phyloP scores from a whole-genome alignment of 2,797 vertebrate species.

The Tympanoctomys barrerae region DNA sequence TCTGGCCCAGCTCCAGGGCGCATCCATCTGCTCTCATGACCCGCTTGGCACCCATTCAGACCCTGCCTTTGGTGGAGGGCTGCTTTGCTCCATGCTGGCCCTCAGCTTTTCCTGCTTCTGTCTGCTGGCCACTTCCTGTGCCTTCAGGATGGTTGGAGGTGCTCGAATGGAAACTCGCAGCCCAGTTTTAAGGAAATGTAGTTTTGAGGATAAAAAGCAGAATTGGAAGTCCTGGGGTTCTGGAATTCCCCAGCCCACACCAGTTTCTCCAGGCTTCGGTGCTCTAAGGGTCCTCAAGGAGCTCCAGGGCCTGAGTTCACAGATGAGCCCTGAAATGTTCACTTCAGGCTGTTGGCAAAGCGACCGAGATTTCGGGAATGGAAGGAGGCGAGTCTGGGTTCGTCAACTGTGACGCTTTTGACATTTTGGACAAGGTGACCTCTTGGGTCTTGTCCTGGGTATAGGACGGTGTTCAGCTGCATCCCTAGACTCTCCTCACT shows the following conservation, averaged over 20 bases:
- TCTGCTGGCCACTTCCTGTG: no score
- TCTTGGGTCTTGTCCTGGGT: neutral
- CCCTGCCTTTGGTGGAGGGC: neutral
- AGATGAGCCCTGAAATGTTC: neutral
- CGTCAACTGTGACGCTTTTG: neutral
- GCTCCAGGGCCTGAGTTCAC: neutral
- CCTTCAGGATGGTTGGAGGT: no score
- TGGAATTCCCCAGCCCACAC: neutral
- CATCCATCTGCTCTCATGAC: neutral
- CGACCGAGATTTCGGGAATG: neutral
- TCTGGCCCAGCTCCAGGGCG: neutral
- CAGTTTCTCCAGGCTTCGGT: neutral
- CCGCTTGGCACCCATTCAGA: neutral
- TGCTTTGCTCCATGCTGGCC: neutral
- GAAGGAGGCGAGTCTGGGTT: neutral
- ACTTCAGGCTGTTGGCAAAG: neutral
- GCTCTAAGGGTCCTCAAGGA: neutral
- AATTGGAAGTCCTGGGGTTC: neutral
- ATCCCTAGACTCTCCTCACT: neutral
- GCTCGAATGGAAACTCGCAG: no score
- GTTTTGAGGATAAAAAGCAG: no score
- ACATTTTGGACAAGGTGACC: slow-evolving; percentile 34
- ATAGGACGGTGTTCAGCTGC: neutral
- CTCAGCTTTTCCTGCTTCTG: neutral
- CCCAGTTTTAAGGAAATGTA: no score